phyloP scores from a whole-genome alignment of 2,888 invertebrate genomes.

The Pocota personata region DNA sequence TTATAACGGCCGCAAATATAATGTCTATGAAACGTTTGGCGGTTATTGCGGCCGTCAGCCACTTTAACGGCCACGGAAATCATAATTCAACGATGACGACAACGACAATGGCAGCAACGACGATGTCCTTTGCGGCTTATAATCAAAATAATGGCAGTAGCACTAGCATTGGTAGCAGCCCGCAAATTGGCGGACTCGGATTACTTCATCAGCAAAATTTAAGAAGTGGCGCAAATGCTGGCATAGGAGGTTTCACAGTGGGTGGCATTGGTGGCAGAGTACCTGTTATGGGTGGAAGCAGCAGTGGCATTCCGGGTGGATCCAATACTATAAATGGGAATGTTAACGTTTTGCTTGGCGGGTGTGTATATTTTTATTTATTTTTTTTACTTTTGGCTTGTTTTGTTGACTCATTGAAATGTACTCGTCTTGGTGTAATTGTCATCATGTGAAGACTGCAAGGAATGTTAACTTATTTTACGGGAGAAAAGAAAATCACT shows the following conservation, averaged over 20 bases:
- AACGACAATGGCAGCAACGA: constrained; percentile 71
- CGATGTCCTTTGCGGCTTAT: constrained; percentile 53
- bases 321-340: constrained; percentile 84
- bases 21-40: constrained; percentile 89
- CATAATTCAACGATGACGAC: constrained; percentile 73
- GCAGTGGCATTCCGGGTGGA: constrained; percentile 75
- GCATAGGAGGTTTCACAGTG: constrained; percentile 50
- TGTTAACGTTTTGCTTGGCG: constrained; percentile 90
- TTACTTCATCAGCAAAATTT: constrained; percentile 79
- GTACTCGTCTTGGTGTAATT: background rate
- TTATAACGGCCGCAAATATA: constrained; percentile 65
- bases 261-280: constrained; percentile 75
- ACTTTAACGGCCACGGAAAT: constrained; percentile 77
- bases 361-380: constrained; percentile 84
- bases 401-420: constrained; percentile 21
- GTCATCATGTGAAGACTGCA: background rate
- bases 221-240: constrained; percentile 75
- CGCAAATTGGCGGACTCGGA: constrained; percentile 81
- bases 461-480: too few relatives aligned
- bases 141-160: constrained; percentile 83
- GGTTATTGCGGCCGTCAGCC: constrained; percentile 81
- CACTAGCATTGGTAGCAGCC: constrained; percentile 82
- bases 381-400: constrained; percentile 7
- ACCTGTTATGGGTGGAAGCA: constrained; percentile 75
- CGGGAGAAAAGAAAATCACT: background rate